Evolutionary conservation across 2,888 invertebrate genomes (phyloP), one percentile per base, ranked within the genome.

Genomic region (Archips crataeganus): DNA sequence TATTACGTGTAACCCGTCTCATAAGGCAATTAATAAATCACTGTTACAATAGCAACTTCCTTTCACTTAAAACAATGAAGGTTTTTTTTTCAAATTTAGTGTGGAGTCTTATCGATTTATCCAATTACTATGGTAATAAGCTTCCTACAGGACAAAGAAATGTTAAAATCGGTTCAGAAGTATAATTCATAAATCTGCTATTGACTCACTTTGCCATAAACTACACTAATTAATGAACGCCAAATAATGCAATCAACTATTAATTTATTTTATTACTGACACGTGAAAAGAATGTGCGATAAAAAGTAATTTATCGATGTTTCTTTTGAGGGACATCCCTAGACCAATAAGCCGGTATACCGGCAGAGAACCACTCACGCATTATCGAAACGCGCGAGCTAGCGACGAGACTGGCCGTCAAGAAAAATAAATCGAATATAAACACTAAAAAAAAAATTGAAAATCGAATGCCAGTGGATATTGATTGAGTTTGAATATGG

Each of bases 331-430:
- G 76, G 66, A 77, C 88, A 83, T 82, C 87, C 79, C 86, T 87
- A 86, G 15, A 66, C 65, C 79, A 79, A 82, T 80, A 79, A 81
- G 79, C 81, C 67, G 66, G 66, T 69, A 76, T 77, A 80, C 79
- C 82, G 81, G 82, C 81, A 81, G 80, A 45, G 62, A 54, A 42
- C 63, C 57, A 80, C 80, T 79, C 81, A 85, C 84, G 85, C 84
- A 89, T 85, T 89, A 88, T 83, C 81, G 83, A 82, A 78, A 81
- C 77, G 82, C 75, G 78, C 82, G 82, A 75, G 80, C 81, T 77
- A 69, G 76, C 78, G 80, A 71, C 76, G 75, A 77, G 81, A 81
- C 79, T 80, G 79, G 75, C 78, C 75, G 74, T 70, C 67, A 75
- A 57, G 60, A 59, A 78, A 78, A 76, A 76, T 77, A 72, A 75